These are phyloP conservation scores for Miltochrista miniata DNA, from an alignment of 2,888 invertebrate genomes.

Conservation along the genomic window DNA sequence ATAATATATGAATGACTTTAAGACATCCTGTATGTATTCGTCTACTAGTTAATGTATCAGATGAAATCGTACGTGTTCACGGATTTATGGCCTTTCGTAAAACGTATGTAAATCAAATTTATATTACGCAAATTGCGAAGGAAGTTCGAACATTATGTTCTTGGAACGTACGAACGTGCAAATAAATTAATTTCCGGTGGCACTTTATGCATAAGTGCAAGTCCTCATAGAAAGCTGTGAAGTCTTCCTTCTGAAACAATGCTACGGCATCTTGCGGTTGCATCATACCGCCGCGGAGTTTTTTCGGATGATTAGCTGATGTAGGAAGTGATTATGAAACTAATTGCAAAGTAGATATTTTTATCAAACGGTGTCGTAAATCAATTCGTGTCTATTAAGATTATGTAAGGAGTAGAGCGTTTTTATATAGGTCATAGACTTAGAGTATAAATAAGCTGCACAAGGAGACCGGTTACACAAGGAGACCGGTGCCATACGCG, in stretches of 20 bases:
- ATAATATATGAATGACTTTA: conserved; percentile 12
- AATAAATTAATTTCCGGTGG: conserved; percentile 42
- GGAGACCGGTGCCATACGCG: too few species aligned
- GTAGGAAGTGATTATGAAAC: conserved; percentile 38
- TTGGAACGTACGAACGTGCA: conserved; percentile 41
- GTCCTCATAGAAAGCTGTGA: conserved; percentile 49
- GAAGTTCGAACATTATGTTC: conserved; percentile 38
- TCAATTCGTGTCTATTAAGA: conserved; percentile 12
- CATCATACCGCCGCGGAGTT: conserved; percentile 32
- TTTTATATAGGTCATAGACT: too few species aligned
- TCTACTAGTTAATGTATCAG: conserved; percentile 11
- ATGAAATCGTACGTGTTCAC: conserved; percentile 1
- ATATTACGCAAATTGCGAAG: conserved; percentile 25
- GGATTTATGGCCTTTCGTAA: conserved; percentile 24
- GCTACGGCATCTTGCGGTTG: conserved; percentile 34
- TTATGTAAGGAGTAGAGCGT: too few species aligned
- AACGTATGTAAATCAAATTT: conserved; percentile 19
- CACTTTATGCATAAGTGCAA: conserved; percentile 17
- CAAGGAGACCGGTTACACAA: too few species aligned
- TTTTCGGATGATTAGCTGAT: conserved; percentile 32
- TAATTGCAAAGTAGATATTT: conserved; percentile 15
- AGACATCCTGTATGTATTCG: conserved; percentile 17
- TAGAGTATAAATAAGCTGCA: too few species aligned
- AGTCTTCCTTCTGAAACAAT: conserved; percentile 44
- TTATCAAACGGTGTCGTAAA: conserved; percentile 15